These are phyloP conservation scores for Crotalus helleri DNA, from an alignment of 2,113 vertebrate species.

Conservation along the genomic window DNA sequence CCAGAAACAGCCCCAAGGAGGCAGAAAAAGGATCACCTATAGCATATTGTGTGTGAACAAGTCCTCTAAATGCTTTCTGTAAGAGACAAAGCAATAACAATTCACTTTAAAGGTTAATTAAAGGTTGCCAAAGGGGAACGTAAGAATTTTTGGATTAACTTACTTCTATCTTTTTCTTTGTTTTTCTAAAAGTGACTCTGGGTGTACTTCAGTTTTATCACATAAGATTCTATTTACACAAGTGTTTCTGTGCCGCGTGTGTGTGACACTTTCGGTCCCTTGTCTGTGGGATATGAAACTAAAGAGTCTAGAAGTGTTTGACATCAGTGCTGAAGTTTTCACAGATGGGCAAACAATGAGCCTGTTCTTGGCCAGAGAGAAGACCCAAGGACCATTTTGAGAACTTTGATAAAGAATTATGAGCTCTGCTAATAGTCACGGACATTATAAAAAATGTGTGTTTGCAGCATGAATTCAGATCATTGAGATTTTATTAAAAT, in stretches of 20 bases:
- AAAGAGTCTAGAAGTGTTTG: rapidly evolving
- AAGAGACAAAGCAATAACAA: background rate
- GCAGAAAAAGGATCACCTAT: background rate
- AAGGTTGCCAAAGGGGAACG: background rate
- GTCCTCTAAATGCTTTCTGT: background rate
- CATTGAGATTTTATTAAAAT: background rate
- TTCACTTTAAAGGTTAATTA: background rate
- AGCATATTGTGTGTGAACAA: background rate
- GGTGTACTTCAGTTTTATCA: conserved; percentile 59
- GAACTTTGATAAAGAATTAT: background rate
- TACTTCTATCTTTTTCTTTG: conserved; percentile 40
- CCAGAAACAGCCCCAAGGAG: background rate
- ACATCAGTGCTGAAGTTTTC: conserved; percentile 6
- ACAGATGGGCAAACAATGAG: conserved; percentile 19
- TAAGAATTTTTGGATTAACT: conserved; percentile 41
- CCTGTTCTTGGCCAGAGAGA: background rate
- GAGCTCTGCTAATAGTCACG: background rate
- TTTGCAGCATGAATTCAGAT: background rate
- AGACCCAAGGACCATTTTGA: background rate
- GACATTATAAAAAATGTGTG: background rate
- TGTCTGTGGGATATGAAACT: conserved; percentile 27
- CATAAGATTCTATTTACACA: conserved; percentile 50
- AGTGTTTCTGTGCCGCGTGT: conserved; percentile 43
- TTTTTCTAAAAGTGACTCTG: conserved; percentile 51
- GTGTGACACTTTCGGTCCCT: conserved; percentile 40